These are phyloP conservation scores for Lutjanus erythropterus DNA, from an alignment of 2,113 vertebrate species.

Conservation along the genomic window DNA sequence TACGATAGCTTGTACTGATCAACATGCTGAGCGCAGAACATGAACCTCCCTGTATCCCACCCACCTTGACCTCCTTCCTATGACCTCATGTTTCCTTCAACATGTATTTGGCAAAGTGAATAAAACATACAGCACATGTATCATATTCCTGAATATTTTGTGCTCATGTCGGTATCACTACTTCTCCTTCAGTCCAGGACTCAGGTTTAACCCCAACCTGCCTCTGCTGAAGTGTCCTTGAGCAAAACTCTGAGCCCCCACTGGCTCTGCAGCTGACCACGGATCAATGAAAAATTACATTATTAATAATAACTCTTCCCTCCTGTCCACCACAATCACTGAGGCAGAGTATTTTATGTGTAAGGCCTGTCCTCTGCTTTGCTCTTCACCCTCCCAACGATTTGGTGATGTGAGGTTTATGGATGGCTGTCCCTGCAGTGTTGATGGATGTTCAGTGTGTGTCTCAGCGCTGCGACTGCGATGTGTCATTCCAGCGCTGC, in stretches of 20 bases:
- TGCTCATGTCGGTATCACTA: too few species aligned
- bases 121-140: not conserved
- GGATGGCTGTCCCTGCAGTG: constrained; percentile 14
- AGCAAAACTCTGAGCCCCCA: not conserved
- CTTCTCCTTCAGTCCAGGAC: not conserved
- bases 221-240: not conserved
- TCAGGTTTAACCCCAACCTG: not conserved
- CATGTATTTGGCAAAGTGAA: not conserved
- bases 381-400: not conserved
- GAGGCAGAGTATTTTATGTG: not conserved
- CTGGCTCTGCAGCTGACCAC: not conserved
- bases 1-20: too few species aligned
- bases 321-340: not conserved
- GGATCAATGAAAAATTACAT: constrained; percentile 5
- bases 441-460: constrained; percentile 47
- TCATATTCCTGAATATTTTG: not conserved
- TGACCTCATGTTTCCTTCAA: not conserved
- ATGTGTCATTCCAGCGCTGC: constrained; percentile 9
- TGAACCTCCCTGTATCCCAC: not conserved
- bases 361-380: not conserved
- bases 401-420: constrained; percentile 15
- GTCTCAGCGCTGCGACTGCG: constrained; percentile 4
- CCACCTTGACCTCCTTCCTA: not conserved
- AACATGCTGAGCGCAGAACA: too few species aligned
- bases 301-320: not conserved